phyloP scores from a whole-genome alignment of 2,888 invertebrate genomes.

The Dolichopus griseipennis region DNA sequence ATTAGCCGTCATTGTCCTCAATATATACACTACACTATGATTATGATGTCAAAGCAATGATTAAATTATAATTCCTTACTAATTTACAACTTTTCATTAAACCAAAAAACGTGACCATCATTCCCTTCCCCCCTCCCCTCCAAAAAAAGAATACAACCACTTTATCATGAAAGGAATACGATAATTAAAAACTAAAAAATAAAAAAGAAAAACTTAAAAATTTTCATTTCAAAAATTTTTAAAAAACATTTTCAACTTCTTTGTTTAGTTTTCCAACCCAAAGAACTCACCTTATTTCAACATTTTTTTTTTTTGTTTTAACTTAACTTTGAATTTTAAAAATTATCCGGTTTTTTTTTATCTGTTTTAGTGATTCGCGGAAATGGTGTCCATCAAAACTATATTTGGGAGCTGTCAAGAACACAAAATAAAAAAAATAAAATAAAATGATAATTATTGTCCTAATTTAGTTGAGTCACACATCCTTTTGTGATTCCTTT shows the following conservation, averaged over 20 bases:
- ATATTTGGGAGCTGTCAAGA: background rate
- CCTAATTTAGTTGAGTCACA: constrained; percentile 4
- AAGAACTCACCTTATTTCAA: background rate
- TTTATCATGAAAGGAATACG: background rate
- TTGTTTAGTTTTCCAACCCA: background rate
- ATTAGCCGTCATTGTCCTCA: no score
- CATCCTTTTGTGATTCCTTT: background rate
- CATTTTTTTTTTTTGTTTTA: background rate
- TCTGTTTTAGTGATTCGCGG: background rate
- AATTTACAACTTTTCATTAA: no score
- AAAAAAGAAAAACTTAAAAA: no score
- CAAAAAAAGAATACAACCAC: no score
- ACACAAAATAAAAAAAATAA: background rate
- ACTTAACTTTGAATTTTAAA: background rate
- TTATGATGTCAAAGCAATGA: no score
- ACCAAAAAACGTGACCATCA: no score
- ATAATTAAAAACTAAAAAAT: background rate
- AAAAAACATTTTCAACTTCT: no score
- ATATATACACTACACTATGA: no score
- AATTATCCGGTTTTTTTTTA: background rate
- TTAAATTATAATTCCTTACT: no score
- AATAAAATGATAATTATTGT: background rate
- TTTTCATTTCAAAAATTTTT: no score
- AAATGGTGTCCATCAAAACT: background rate
- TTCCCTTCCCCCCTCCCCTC: no score